Evolutionary conservation across 2,888 invertebrate species (phyloP), one percentile per base, ranked within the genome.

Genomic region (Ormyrus nitidulus): DNA sequence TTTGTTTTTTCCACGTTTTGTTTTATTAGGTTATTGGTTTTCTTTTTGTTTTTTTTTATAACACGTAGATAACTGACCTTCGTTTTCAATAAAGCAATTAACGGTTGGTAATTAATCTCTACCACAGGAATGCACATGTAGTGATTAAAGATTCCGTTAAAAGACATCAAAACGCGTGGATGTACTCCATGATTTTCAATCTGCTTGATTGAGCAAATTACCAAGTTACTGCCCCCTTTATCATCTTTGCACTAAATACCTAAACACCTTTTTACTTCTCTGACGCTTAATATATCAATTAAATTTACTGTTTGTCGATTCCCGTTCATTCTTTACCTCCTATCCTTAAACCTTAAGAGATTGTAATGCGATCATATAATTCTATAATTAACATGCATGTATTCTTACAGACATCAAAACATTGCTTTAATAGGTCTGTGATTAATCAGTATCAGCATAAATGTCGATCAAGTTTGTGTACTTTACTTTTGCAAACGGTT

Each of bases 291-390:
- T 68, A 54, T 75, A 61, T 58, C 44, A 53, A 70, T 59, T 64
- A 69, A 65, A 58, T 72, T 56, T n/a, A 19, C 13, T 61, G 4
- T 48, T 53, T 69, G 7, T 59, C 54, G 70, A 59, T 75, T 69
- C 19, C 64, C 58, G 11, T 51, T 61, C 62, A 6, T 65, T 34
- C 65, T n/a, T 64, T 80, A 71, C 51, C 34, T 49, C 44, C 61
- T 75, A 71, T 9, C 13, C 49, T 62, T 72, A 66, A 72, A 9
- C 56, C 72, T 62, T 72, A 80, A 80, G 80, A 80, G 80, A 76
- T 66, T 80, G 80, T 76, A 80, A 80, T 80, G 80, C 80, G 80
- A 80, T 76, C 71, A 80, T 72, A 74, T 56, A 68, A 19, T 34
- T 34, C 48, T 68, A 68, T 61, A 65, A 56, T 58, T 69, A 65